Base-by-base conservation (phyloP, 1,140 invertebrate species). In the Apocrypta bakeri region DNA sequence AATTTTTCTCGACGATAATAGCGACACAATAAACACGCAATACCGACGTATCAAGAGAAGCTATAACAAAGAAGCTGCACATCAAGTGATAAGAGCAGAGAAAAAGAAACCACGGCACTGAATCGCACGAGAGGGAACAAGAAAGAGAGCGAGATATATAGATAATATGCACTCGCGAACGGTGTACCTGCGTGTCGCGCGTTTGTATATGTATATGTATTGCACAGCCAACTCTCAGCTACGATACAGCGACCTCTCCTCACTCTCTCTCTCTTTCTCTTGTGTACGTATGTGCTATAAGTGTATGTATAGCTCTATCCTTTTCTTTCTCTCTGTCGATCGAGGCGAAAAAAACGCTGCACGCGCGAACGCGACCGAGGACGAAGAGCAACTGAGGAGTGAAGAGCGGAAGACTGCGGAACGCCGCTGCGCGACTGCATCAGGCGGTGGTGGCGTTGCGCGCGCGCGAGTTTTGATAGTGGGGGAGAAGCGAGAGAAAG, bases 311-410 rank as follows among this genome's bases (percentile, higher is more conserved):
- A 56, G 48, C 48, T 21, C 21, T n/a, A 56, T 56, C 48, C 48
- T 25, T 84, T 80, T 83, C 79, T 27, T 66, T 79, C 29, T 82
- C 48, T 68, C 48, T 83, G 48, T 69, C 69, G 40, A 48, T 12
- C 63, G 40, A 71, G 25, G 42, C n/a, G 69, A 80, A 40, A 33
- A 31, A 25, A 81, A 68, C 40, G 21, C 66, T 75, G 68, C 74
- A 69, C 80, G 68, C 81, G 74, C 68, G 81, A 29, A 75, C 75
- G 68, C 81, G 73, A 77, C 74, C 73, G 73, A 64, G 63, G 63
- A 81, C 79, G 79, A 81, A 31, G 73, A 75, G 79, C 72, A 73
- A 82, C 74, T 75, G 80, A 75, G 27, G 56, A 71, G 63, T n/a
- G n/a, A n/a, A n/a, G n/a, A n/a, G n/a, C n/a, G n/a, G n/a, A n/a